Evolutionary conservation across 2,888 invertebrate species (phyloP).

Genomic region (Trimorus sp.): DNA sequence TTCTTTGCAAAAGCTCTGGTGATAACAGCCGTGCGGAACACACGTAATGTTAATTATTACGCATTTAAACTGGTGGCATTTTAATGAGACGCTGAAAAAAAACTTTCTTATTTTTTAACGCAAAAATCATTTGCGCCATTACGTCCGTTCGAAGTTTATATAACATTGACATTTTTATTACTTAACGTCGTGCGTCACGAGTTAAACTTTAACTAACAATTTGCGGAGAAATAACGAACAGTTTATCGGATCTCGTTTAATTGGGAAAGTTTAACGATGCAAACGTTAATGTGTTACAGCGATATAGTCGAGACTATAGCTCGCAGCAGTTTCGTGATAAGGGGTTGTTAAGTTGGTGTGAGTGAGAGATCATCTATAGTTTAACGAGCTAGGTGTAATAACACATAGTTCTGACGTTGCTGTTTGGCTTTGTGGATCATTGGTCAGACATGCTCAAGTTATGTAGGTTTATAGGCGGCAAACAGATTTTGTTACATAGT

Average conservation of each 20-base stretch:
- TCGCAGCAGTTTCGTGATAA: slow-evolving; percentile 43
- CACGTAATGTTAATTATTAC: slow-evolving; percentile 33
- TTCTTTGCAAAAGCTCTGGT: slow-evolving; percentile 38
- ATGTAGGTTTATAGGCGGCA: slow-evolving; percentile 6
- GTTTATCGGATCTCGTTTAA: no score
- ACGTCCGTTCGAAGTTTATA: no score
- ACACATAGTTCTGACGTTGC: background rate
- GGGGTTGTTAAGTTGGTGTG: slow-evolving; percentile 20
- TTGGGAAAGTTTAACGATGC: background rate
- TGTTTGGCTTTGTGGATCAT: slow-evolving; percentile 1
- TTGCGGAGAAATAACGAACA: no score
- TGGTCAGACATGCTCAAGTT: background rate
- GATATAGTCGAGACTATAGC: slow-evolving; percentile 31
- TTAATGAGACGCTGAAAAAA: slow-evolving; percentile 9
- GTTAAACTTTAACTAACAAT: no score
- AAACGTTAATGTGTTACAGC: slow-evolving; percentile 1
- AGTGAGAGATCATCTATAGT: slow-evolving; percentile 30
- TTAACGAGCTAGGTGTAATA: slow-evolving; percentile 7
- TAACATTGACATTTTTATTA: no score
- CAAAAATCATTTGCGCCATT: no score
- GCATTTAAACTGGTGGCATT: slow-evolving; percentile 15
- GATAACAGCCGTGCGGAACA: slow-evolving; percentile 36
- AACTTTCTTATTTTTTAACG: slow-evolving; percentile 8
- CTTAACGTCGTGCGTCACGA: no score
- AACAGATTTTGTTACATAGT: slow-evolving; percentile 1